phyloP scores from a whole-genome alignment of 2,888 invertebrate species.

The Drosophila anomelani region DNA sequence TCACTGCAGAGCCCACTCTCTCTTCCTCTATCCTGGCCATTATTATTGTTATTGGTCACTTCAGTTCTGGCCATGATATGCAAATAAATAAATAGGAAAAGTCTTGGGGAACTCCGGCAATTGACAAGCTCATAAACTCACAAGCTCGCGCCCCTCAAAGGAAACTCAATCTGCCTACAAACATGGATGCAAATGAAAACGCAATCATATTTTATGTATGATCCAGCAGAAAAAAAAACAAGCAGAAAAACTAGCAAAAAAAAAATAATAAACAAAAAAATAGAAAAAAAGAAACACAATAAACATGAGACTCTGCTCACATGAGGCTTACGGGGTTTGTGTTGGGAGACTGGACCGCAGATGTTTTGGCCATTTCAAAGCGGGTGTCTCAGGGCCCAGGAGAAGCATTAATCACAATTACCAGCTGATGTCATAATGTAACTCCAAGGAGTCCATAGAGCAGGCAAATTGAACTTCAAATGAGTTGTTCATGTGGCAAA shows the following conservation, averaged over 20 bases:
- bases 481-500: conserved; percentile 7
- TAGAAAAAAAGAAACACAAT: conserved; percentile 31
- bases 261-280: conserved; percentile 25
- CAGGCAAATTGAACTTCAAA: conserved; percentile 10
- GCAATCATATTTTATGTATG: conserved; percentile 80
- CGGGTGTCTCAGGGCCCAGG: conserved; percentile 30
- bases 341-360: conserved; percentile 20
- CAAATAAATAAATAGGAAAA: conserved; percentile 76
- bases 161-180: conserved; percentile 74
- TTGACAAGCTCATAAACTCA: conserved; percentile 78
- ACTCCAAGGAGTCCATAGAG: conserved; percentile 4
- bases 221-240: conserved; percentile 29
- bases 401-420: conserved; percentile 42
- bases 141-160: conserved; percentile 70
- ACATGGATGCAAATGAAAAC: conserved; percentile 72
- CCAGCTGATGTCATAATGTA: conserved; percentile 44
- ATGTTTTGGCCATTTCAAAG: conserved; percentile 38
- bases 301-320: conserved; percentile 26
- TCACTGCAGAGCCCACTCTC: conserved; percentile 7
- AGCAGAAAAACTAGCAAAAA: conserved; percentile 13
- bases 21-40: conserved; percentile 18
- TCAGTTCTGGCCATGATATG: conserved; percentile 58
- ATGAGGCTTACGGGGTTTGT: conserved; percentile 16
- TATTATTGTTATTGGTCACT: conserved; percentile 68
- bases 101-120: conserved; percentile 28